Evolutionary conservation across 2,888 invertebrate species (phyloP).

Genomic region (Lamproptera curius): DNA sequence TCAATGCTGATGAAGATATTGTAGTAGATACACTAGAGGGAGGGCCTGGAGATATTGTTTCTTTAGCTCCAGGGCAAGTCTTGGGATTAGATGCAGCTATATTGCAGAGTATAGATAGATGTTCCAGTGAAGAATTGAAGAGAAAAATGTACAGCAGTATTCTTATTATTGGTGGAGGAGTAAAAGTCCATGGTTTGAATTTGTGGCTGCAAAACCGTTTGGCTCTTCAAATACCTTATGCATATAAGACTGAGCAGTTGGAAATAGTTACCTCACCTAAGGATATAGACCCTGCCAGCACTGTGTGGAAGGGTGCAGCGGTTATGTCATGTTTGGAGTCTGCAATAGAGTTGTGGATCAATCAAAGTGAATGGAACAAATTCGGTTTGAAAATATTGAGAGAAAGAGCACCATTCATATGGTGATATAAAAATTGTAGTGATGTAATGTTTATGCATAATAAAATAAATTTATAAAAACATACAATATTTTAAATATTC

Average conservation of each 20-base stretch:
- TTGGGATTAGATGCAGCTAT: conserved; percentile 94
- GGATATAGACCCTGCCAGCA: conserved; percentile 94
- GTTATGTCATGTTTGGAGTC: conserved; percentile 96
- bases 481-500: too few relatives aligned
- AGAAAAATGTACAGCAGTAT: conserved; percentile 96
- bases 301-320: conserved; percentile 96
- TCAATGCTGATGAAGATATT: conserved; percentile 83
- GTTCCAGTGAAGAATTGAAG: conserved; percentile 92
- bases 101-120: conserved; percentile 93
- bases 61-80: conserved; percentile 87
- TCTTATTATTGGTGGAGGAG: conserved; percentile 93
- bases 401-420: conserved; percentile 95
- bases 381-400: conserved; percentile 90
- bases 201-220: conserved; percentile 94
- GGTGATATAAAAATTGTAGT: too few relatives aligned
- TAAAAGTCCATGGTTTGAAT: conserved; percentile 89
- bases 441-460: too few relatives aligned
- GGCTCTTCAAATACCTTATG: conserved; percentile 88
- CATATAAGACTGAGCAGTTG: conserved; percentile 88
- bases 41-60: conserved; percentile 81
- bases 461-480: too few relatives aligned
- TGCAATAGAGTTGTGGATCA: conserved; percentile 95
- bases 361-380: conserved; percentile 90
- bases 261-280: conserved; percentile 95
- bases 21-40: conserved; percentile 82